phyloP scores from a whole-genome alignment of 2,888 invertebrate genomes.

The Tribolium freemani region DNA sequence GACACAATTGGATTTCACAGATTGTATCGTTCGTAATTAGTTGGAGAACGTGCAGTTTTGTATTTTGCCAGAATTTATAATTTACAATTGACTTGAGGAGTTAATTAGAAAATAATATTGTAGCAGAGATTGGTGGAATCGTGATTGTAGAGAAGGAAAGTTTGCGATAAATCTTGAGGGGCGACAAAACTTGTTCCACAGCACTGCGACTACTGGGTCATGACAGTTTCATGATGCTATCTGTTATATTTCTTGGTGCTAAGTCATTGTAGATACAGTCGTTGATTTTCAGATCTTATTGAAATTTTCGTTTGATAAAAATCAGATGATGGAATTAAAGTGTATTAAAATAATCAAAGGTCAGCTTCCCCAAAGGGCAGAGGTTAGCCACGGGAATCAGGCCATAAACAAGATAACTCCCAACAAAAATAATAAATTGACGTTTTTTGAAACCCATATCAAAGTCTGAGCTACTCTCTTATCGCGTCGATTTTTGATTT shows the following conservation, averaged over 20 bases:
- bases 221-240: constrained; percentile 31
- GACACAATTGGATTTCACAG: too few relatives aligned
- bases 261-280: constrained; percentile 20
- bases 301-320: neutral
- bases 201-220: constrained; percentile 25
- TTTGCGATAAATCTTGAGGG: constrained; percentile 20
- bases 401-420: constrained; percentile 23
- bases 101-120: too few relatives aligned
- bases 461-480: constrained; percentile 6
- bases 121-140: neutral
- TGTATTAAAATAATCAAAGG: constrained; percentile 27
- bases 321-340: constrained; percentile 21
- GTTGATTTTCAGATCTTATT: neutral
- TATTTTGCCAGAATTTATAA: neutral
- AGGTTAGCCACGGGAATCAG: constrained; percentile 13
- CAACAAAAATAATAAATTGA: constrained; percentile 18
- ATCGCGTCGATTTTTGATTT: neutral
- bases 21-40: too few relatives aligned
- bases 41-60: neutral
- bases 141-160: neutral
- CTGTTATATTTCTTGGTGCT: constrained; percentile 29
- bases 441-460: constrained; percentile 16
- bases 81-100: too few relatives aligned
- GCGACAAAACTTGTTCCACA: constrained; percentile 27
- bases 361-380: constrained; percentile 12